Evolutionary conservation across 53 echinoderm and acorn worm species (phyloP).

Genomic region (Echinometra lucunter): DNA sequence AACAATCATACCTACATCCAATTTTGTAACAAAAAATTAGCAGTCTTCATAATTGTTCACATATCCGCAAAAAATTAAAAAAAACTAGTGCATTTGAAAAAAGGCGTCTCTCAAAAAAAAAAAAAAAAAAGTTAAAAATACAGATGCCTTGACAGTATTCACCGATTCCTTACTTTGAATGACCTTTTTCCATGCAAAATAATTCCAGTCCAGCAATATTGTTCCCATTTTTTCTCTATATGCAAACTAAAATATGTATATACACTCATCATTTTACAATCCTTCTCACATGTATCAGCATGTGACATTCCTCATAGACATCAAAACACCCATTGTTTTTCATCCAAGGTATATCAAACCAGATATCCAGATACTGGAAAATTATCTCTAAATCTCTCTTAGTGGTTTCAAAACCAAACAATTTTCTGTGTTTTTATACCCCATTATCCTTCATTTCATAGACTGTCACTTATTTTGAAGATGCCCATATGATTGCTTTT

Average conservation of each 20-base stretch:
- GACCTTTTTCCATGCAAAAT: background rate
- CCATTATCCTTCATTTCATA: background rate
- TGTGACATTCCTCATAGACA: background rate
- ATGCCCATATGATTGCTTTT: background rate
- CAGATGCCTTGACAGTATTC: no score
- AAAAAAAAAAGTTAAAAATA: no score
- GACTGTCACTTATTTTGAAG: background rate
- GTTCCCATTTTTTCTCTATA: background rate
- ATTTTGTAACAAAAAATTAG: no score
- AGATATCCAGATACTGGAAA: background rate
- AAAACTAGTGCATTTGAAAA: no score
- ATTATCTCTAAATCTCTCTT: background rate
- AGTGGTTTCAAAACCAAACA: background rate
- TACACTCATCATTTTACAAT: background rate
- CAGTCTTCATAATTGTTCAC: no score
- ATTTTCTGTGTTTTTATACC: background rate
- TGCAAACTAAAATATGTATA: background rate
- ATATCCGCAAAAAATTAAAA: no score
- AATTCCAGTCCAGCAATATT: background rate
- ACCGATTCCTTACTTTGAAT: background rate
- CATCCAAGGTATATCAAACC: background rate
- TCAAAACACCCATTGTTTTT: background rate
- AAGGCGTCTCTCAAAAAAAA: no score
- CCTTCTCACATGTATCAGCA: conserved; percentile 5
- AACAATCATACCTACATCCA: no score